These are phyloP conservation scores for Eucera pruinosa DNA, from an alignment of 2,888 invertebrate species.

Conservation along the genomic window DNA sequence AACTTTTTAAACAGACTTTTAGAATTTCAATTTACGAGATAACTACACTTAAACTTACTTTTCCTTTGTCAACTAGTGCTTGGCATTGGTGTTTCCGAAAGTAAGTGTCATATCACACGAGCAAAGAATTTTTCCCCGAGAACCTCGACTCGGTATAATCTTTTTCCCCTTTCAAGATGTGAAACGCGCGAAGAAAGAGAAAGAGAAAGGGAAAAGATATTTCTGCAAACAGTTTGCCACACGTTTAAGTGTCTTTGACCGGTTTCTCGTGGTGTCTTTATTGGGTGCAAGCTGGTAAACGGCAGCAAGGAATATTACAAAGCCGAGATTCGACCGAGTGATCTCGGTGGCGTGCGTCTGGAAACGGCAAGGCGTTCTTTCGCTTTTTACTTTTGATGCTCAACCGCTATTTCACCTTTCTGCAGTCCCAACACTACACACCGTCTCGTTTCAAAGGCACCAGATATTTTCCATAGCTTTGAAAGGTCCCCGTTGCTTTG, in stretches of 20 bases:
- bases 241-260: conserved; percentile 17
- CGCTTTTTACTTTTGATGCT: conserved; percentile 43
- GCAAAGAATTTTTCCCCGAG: not conserved
- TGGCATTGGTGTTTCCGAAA: not conserved
- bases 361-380: conserved; percentile 48
- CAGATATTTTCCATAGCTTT: conserved; percentile 40
- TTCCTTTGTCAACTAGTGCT: not conserved
- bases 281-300: conserved; percentile 30
- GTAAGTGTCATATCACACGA: no score
- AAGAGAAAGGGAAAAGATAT: not conserved
- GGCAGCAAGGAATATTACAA: conserved; percentile 53
- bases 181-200: not conserved
- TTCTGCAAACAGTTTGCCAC: conserved; percentile 4
- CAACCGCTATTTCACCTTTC: conserved; percentile 34
- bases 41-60: no score
- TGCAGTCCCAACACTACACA: conserved; percentile 3
- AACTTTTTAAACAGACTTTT: not conserved
- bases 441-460: conserved; percentile 40
- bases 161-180: not conserved
- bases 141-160: not conserved
- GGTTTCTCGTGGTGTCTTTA: conserved; percentile 37
- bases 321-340: conserved; percentile 42
- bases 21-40: conserved; percentile 1
- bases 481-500: conserved; percentile 17
- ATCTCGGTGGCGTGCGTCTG: conserved; percentile 28